phyloP scores from a whole-genome alignment of 2,113 vertebrate genomes.

The Apteryx mantelli region DNA sequence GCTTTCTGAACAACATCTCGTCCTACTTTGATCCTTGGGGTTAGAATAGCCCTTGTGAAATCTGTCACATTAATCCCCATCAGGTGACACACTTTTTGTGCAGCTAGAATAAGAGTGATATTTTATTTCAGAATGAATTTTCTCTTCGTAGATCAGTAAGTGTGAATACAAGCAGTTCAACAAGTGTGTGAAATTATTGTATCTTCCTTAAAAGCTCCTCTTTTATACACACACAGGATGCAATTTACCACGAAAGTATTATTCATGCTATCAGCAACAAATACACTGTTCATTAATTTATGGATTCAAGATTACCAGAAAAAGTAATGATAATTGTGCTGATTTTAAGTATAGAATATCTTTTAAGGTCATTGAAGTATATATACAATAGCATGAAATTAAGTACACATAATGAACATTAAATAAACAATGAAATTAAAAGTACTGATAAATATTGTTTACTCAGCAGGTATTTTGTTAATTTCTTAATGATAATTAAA shows the following conservation, averaged over 20 bases:
- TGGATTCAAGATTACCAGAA: neutral
- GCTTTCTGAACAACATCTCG: constrained; percentile 96
- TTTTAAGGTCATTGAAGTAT: neutral
- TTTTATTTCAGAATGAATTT: neutral
- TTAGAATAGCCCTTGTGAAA: constrained; percentile 92
- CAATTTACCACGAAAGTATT: neutral
- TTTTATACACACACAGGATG: neutral
- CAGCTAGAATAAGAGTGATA: constrained; percentile 77
- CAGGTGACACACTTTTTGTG: constrained; percentile 96
- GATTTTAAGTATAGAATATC: neutral
- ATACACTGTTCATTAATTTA: neutral
- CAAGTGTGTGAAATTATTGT: neutral
- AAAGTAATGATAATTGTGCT: neutral
- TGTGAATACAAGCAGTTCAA: neutral
- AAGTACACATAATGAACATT: neutral
- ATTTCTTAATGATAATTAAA: neutral
- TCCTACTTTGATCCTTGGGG: constrained; percentile 94
- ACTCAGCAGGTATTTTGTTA: neutral
- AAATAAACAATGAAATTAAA: neutral
- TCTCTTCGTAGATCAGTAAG: neutral
- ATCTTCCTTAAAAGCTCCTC: neutral
- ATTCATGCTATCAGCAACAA: neutral
- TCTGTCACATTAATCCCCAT: constrained; percentile 94
- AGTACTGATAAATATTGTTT: neutral
- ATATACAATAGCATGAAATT: neutral